Percentiles rank a stretch among this genome's conserved stretches.
Evolutionary conservation across 2,113 vertebrate genomes (phyloP).

Genomic region (Trogon melanurus): DNA sequence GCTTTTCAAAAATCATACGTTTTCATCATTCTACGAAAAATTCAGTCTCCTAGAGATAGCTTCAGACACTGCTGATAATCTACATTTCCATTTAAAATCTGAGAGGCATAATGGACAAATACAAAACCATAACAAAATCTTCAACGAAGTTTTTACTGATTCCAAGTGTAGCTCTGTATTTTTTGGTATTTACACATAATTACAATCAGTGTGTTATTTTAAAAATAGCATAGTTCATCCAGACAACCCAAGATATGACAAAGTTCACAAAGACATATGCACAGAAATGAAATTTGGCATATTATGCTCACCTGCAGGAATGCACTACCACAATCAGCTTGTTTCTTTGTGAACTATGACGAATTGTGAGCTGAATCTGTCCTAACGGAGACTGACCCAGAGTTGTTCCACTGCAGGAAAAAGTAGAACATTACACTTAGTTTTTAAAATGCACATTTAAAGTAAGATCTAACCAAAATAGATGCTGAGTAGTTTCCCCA

Average conservation of each 20-base stretch:
- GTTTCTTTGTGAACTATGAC: conserved; percentile 94
- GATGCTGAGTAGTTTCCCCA: not conserved
- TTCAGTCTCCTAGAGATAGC: not conserved
- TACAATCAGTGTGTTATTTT: not conserved
- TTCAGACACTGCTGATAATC: not conserved
- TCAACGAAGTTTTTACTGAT: not conserved
- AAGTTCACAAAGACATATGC: not conserved
- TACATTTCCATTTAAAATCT: not conserved
- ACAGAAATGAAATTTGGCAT: not conserved
- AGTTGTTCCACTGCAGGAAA: conserved; percentile 84
- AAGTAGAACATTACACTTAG: not conserved
- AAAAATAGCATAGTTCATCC: not conserved
- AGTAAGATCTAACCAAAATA: not conserved
- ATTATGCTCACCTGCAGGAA: conserved; percentile 84
- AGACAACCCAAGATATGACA: not conserved
- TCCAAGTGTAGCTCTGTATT: not conserved
- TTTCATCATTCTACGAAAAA: not conserved
- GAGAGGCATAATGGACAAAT: not conserved
- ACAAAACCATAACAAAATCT: not conserved
- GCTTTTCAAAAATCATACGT: fast-evolving
- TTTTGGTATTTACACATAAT: not conserved
- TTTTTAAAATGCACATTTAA: not conserved
- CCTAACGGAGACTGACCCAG: conserved; percentile 87
- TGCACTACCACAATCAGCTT: conserved; percentile 94
- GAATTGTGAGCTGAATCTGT: conserved; percentile 91